phyloP scores from a whole-genome alignment of 2,888 invertebrate species.

The Sympetrum striolatum region DNA sequence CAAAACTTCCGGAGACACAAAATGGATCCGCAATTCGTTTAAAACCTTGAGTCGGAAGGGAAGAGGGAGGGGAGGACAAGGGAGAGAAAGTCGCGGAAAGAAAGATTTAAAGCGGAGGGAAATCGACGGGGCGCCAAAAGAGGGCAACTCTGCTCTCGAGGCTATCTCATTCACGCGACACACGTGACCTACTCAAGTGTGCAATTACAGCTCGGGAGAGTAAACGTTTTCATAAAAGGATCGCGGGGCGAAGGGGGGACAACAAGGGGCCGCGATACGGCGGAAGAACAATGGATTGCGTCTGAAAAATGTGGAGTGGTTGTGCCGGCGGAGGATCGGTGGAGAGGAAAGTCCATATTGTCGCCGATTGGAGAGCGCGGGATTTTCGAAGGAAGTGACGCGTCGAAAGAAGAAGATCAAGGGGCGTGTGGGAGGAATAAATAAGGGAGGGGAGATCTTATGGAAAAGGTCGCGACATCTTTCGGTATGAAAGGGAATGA shows the following conservation, averaged over 20 bases:
- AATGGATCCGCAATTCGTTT: neutral
- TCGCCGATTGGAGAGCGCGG: neutral
- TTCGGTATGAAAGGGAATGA: conserved; percentile 20
- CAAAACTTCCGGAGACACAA: conserved; percentile 10
- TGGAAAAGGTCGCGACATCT: conserved; percentile 20
- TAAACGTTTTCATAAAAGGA: conserved; percentile 23
- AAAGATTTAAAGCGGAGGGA: neutral
- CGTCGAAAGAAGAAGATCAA: neutral
- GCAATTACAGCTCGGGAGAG: conserved; percentile 7
- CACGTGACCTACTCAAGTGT: neutral
- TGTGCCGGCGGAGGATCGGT: neutral
- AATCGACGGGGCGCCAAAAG: neutral
- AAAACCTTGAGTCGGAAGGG: neutral
- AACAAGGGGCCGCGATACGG: neutral
- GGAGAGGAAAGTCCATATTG: neutral
- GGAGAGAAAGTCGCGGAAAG: neutral
- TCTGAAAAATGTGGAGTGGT: neutral
- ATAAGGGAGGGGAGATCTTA: neutral
- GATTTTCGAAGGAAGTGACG: conserved; percentile 16
- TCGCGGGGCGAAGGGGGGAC: neutral
- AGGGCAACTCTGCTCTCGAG: neutral
- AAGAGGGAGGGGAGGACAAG: neutral
- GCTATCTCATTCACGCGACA: neutral
- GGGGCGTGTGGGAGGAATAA: neutral
- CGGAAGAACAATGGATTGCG: conserved; percentile 14